A percentile compares a stretch with the other conserved stretches of the same genome.
Conservation (phyloP, 2,888 invertebrate genomes). For the Acrocyrtus sp. region DNA sequence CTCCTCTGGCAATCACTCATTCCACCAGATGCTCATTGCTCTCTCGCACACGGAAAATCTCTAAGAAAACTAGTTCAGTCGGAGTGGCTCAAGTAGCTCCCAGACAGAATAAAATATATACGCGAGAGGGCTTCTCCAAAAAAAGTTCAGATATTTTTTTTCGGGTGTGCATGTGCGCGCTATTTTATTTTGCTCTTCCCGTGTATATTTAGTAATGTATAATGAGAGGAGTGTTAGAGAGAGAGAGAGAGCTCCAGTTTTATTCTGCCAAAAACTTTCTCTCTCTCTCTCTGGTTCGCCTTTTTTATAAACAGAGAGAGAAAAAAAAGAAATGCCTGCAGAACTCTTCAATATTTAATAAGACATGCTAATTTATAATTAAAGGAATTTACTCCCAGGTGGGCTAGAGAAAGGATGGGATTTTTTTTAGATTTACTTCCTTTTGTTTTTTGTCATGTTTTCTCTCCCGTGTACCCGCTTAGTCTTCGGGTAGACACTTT, state of each 20-base stretch:
- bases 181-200: no score
- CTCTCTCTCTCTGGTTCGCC: no score
- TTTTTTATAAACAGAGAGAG: slow-evolving; percentile 5
- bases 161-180: no score
- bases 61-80: no score
- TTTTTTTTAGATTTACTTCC: neutral
- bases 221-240: no score
- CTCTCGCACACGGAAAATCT: slow-evolving; percentile 5
- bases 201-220: no score
- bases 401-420: slow-evolving; percentile 9
- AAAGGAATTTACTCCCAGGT: slow-evolving; percentile 21
- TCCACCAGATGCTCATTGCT: slow-evolving; percentile 35
- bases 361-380: slow-evolving; percentile 39
- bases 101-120: neutral
- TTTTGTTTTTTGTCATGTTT: slow-evolving; percentile 11
- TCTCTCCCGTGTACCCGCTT: no score
- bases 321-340: slow-evolving; percentile 19
- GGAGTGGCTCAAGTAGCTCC: neutral
- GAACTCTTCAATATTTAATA: slow-evolving; percentile 34
- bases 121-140: no score
- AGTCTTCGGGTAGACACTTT: no score
- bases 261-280: no score
- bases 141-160: no score
- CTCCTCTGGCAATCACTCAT: slow-evolving; percentile 40
- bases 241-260: no score